A percentile compares a stretch with the other conserved stretches of the same genome.
Evolutionary conservation across 2,888 invertebrate species (phyloP).

Genomic region (Chaitophorus viminalis): DNA sequence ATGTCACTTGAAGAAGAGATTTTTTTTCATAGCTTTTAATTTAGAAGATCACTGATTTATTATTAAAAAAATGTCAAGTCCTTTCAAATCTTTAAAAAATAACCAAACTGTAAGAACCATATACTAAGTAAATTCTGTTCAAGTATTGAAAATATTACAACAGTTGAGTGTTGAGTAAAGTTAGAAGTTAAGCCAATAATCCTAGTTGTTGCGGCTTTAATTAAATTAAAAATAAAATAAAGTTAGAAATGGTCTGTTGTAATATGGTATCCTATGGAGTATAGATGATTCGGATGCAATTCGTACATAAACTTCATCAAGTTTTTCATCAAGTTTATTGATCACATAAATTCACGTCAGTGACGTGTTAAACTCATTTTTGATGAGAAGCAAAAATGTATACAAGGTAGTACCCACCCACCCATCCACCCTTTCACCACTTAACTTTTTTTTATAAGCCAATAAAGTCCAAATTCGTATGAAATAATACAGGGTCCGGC

Average conservation of each 20-base stretch:
- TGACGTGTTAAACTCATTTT: no score
- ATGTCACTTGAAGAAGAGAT: not conserved
- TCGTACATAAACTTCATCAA: not conserved
- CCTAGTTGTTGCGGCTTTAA: no score
- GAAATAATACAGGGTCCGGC: no score
- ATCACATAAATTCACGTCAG: not conserved
- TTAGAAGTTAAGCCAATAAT: no score
- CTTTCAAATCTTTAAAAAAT: not conserved
- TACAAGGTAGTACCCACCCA: no score
- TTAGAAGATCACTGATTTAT: not conserved
- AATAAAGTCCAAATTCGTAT: no score
- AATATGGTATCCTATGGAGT: no score
- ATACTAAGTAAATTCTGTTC: slow-evolving; percentile 1
- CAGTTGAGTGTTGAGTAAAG: no score
- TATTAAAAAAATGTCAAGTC: not conserved
- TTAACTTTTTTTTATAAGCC: no score
- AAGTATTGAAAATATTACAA: not conserved
- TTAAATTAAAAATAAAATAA: no score
- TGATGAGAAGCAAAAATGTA: no score
- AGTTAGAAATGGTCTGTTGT: slow-evolving; percentile 25
- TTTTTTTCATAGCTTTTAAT: not conserved
- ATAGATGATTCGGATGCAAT: not conserved
- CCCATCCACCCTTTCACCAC: no score
- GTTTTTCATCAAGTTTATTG: not conserved
- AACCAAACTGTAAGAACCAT: not conserved